A percentile compares a stretch with the other conserved stretches of the same genome.
Conservation (phyloP, 2,797 vertebrate species). For the Catharus ustulatus region DNA sequence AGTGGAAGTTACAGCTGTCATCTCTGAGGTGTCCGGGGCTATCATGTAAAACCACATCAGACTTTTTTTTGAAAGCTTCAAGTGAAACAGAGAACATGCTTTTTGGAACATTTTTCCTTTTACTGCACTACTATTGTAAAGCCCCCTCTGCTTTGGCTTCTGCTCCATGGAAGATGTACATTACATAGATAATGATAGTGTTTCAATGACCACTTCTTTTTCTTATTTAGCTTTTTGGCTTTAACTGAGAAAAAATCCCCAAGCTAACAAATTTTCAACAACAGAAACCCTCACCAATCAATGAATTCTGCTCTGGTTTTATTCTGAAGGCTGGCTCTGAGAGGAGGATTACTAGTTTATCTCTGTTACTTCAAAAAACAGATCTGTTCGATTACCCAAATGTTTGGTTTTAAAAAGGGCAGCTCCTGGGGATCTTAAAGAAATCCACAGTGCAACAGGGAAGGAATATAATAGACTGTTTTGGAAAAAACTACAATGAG, state of each 20-base stretch:
- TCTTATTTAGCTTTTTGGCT: not conserved
- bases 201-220: not conserved
- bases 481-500: not conserved
- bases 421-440: not conserved
- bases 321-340: conserved; percentile 21
- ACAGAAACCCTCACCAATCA: not conserved
- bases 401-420: conserved; percentile 4
- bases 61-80: not conserved
- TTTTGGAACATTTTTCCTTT: not conserved
- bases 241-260: not conserved
- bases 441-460: not conserved
- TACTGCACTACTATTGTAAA: not conserved
- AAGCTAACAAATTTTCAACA: not conserved
- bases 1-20: conserved; percentile 9
- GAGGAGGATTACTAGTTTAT: conserved; percentile 17
- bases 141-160: not conserved
- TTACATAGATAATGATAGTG: not conserved
- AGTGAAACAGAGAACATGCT: not conserved
- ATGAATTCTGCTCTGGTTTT: not conserved
- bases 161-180: not conserved
- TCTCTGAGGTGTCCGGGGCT: conserved; percentile 10
- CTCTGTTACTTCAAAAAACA: conserved; percentile 26
- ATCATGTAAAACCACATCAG: not conserved
- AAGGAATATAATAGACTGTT: not conserved
- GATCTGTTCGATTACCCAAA: conserved; percentile 17